Base-by-base conservation (phyloP, 2,888 invertebrate species). In the Chloromyia formosa region DNA sequence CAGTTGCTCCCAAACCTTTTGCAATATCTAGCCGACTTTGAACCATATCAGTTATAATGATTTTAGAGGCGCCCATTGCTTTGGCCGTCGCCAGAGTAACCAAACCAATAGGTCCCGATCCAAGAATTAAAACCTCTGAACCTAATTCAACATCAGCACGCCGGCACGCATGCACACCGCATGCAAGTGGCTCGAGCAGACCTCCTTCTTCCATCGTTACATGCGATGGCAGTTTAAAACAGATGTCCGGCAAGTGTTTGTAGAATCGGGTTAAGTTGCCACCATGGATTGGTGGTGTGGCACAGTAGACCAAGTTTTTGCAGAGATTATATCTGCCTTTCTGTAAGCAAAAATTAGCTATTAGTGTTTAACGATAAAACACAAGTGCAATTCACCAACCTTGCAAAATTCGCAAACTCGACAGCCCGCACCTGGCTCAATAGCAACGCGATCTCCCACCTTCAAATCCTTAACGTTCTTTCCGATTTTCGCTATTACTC, bases 391-490 rank as follows among this genome's bases (percentile, higher is more conserved):
- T n/a, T n/a, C n/a, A n/a, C n/a, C n/a, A n/a, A 77, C 87, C 86
- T 95, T 96, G 87, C 98, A 98, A 83, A 90, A 92, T 56, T 89
- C 87, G 84, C 98, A 98, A 72, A 86, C 86, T 73, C 95, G 89
- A 82, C 98, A 98, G 1, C 94, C 91, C 75, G 95, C 92, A 10
- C 97, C 97, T 0, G 98, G 98, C 85, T 98, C 97, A 79, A 98
- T 92, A 1, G 96, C 96, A 2, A 98, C 97, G 78, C 96, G 89
- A 86, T 97, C 97, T 1, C 97, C 96, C 82, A 88, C 86, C 85
- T 91, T 87, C 7, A 94, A 84, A 82, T 88, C 85, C 80, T 87
- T 91, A 0, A 94, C 94, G 1, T 80, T 80, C n/a, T 86, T 88
- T 60, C 94, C 93, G 76, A 94, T 88, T 87, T 94, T 91, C 0